Conservation (phyloP, 2,797 vertebrate species). For the Pampus argenteus region DNA sequence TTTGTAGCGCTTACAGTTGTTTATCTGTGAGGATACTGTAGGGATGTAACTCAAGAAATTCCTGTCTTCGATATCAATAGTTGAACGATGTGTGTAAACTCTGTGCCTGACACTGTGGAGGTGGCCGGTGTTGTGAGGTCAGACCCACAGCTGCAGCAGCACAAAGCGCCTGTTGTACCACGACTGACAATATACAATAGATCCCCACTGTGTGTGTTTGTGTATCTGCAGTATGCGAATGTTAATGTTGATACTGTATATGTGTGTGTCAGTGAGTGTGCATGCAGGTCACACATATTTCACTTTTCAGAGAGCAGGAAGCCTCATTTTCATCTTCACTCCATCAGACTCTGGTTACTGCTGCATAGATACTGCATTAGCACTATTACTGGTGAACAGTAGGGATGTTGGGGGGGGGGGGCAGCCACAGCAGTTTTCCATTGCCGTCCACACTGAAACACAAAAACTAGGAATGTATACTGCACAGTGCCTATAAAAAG, state of each 20-base stretch:
- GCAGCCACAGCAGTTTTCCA: background rate
- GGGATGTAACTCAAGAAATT: background rate
- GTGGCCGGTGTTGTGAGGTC: constrained; percentile 29
- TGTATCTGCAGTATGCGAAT: constrained; percentile 10
- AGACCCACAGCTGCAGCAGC: constrained; percentile 48
- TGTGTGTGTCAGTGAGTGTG: constrained; percentile 4
- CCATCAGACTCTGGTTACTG: background rate
- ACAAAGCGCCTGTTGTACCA: constrained; percentile 53
- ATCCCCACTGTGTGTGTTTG: constrained; percentile 25
- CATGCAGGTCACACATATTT: constrained; percentile 39
- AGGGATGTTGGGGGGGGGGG: no score
- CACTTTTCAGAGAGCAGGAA: constrained; percentile 4
- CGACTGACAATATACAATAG: constrained; percentile 35
- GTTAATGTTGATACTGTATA: constrained; percentile 4
- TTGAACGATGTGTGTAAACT: background rate
- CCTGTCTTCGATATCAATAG: background rate
- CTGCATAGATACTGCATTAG: background rate
- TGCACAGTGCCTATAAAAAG: background rate
- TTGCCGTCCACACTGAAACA: background rate
- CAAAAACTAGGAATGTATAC: background rate
- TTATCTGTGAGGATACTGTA: background rate
- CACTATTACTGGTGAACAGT: no score
- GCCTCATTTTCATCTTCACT: background rate
- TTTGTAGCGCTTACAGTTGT: constrained; percentile 22
- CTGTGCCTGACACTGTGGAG: constrained; percentile 17